phyloP scores from a whole-genome alignment of 92 coral and sea anemone species.

The Palythoa grandis region DNA sequence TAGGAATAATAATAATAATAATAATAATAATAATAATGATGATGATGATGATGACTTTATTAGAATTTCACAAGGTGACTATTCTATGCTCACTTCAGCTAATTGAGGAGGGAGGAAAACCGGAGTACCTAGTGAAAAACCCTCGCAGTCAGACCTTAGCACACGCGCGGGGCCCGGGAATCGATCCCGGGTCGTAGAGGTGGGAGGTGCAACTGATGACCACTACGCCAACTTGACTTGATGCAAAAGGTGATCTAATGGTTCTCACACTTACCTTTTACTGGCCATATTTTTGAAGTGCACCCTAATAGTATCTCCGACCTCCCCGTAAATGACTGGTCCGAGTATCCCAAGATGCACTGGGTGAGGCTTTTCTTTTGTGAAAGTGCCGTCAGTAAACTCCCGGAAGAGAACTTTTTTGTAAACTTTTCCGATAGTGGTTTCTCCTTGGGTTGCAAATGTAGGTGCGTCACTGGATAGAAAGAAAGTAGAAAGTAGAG shows the following conservation, averaged over 20 bases:
- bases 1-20: not conserved
- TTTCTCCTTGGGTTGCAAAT: slow-evolving; percentile 53
- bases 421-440: slow-evolving; percentile 78
- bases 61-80: too few relatives aligned
- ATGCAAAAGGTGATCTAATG: not conserved
- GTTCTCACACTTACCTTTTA: not conserved
- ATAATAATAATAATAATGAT: not conserved
- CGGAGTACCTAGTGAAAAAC: not conserved
- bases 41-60: too few relatives aligned
- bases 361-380: slow-evolving; percentile 66
- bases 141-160: not conserved
- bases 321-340: slow-evolving; percentile 84
- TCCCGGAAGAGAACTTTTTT: slow-evolving; percentile 83
- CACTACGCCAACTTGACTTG: too few relatives aligned
- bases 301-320: slow-evolving; percentile 78
- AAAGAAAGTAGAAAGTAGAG: not conserved
- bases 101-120: too few relatives aligned
- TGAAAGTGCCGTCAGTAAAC: slow-evolving; percentile 68
- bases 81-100: too few relatives aligned
- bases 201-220: too few relatives aligned
- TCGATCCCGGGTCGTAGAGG: too few relatives aligned
- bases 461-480: slow-evolving; percentile 81
- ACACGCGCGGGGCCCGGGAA: too few relatives aligned
- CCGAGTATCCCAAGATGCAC: slow-evolving; percentile 82
- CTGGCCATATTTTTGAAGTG: slow-evolving; percentile 78